Evolutionary conservation across 2,113 vertebrate genomes (phyloP).

Genomic region (Genyomyrus donnyi): DNA sequence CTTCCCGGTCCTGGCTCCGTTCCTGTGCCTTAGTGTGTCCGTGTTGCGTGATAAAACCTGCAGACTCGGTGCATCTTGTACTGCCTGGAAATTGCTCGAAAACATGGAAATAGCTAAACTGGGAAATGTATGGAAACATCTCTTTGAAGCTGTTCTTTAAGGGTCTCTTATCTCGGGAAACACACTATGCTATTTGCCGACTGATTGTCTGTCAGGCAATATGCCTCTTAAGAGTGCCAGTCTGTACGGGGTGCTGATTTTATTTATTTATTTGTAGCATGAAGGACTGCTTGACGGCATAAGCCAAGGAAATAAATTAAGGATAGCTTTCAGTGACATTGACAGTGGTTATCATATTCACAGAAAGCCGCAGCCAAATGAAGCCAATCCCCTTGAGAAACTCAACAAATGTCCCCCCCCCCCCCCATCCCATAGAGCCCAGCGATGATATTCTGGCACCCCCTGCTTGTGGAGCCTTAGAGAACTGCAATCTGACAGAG

Average conservation of each 20-base stretch:
- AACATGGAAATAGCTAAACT: neutral
- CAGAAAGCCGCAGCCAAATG: neutral
- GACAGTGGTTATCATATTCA: neutral
- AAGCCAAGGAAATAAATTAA: neutral
- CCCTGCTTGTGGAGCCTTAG: conserved; percentile 55
- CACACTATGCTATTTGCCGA: neutral
- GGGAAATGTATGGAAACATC: conserved; percentile 13
- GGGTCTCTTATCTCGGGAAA: neutral
- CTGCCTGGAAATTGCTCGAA: neutral
- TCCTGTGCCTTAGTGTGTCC: neutral
- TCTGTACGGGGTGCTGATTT: neutral
- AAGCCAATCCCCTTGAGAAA: conserved; percentile 1
- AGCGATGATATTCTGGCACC: conserved; percentile 72
- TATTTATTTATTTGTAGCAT: neutral
- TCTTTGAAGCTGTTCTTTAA: conserved; percentile 1
- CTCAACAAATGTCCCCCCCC: neutral
- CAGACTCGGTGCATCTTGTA: neutral
- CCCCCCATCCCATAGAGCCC: conserved; percentile 53
- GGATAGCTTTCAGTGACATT: neutral
- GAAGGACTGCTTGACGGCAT: neutral
- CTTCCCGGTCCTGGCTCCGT: neutral
- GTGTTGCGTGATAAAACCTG: neutral
- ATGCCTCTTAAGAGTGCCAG: neutral
- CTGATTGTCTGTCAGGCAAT: conserved; percentile 3
- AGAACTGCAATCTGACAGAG: conserved; percentile 66